A percentile compares a stretch with the other conserved stretches of the same genome.
These are phyloP conservation scores for Drosophila koepferae DNA, from an alignment of 2,888 invertebrate genomes.

Conservation along the genomic window DNA sequence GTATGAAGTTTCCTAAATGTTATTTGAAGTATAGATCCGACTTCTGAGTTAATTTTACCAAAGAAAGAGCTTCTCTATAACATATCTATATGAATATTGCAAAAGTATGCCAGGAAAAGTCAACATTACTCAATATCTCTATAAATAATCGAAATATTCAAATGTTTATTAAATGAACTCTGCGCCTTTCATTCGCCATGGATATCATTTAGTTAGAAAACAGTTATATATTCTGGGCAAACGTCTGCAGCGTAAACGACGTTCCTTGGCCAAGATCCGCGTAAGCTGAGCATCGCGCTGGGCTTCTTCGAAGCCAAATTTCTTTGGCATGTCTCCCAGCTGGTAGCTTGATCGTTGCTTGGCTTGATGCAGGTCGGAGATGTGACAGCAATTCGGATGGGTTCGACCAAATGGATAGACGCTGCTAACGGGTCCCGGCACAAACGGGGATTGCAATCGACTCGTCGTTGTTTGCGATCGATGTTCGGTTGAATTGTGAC, in stretches of 20 bases:
- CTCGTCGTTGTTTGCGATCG: constrained; percentile 50
- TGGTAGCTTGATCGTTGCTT: too few species aligned
- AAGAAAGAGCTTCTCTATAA: not conserved
- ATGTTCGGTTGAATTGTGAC: constrained; percentile 36
- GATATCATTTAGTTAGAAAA: not conserved
- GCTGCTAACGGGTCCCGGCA: constrained; percentile 1
- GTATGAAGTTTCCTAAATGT: not conserved
- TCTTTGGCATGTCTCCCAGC: too few species aligned
- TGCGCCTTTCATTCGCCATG: too few species aligned
- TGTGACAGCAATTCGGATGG: constrained; percentile 39
- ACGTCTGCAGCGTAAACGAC: too few species aligned
- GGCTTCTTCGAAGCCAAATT: too few species aligned
- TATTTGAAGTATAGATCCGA: not conserved
- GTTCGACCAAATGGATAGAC: constrained; percentile 10
- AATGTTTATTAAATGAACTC: not conserved
- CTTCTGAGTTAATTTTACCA: too few species aligned
- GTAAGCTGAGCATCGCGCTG: not conserved
- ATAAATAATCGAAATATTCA: not conserved
- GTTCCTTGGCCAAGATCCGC: too few species aligned
- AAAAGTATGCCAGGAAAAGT: not conserved
- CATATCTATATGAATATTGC: not conserved
- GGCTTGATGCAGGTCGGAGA: not conserved
- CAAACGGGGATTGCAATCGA: not conserved
- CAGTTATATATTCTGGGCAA: too few species aligned
- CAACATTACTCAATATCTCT: not conserved